Evolutionary conservation across 1,140 invertebrate species (phyloP).

Genomic region (Leptinotarsa lineolata): DNA sequence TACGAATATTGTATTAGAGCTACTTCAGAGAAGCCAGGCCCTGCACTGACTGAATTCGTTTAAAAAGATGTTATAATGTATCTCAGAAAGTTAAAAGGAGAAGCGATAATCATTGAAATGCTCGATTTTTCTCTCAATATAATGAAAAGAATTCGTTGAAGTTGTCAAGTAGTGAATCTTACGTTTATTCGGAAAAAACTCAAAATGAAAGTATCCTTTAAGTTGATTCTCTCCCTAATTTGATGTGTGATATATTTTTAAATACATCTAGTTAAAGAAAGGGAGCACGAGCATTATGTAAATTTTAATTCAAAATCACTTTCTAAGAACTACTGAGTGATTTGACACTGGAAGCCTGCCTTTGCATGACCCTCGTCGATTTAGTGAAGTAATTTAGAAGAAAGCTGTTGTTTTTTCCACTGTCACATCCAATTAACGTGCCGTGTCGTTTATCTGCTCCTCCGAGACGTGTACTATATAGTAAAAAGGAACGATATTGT

Average conservation of each 20-base stretch:
- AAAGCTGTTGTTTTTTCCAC: slow-evolving; percentile 27
- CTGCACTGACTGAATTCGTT: not conserved
- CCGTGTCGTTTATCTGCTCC: not conserved
- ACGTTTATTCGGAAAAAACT: too few species aligned
- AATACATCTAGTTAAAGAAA: slow-evolving; percentile 16
- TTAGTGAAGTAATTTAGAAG: slow-evolving; percentile 39
- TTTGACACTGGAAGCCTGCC: slow-evolving; percentile 5
- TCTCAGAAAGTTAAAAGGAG: not conserved
- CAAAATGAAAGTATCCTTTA: not conserved
- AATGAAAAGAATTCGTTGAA: too few species aligned
- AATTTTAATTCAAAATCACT: slow-evolving; percentile 25
- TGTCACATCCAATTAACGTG: slow-evolving; percentile 38
- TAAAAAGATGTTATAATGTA: not conserved
- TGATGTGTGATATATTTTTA: slow-evolving; percentile 21
- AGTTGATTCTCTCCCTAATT: slow-evolving; percentile 5
- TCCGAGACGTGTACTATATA: too few species aligned
- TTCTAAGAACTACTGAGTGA: slow-evolving; percentile 19
- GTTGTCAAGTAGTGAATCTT: too few species aligned
- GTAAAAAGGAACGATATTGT: too few species aligned
- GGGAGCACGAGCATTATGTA: slow-evolving; percentile 21
- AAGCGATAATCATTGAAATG: too few species aligned
- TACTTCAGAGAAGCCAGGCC: slow-evolving; percentile 29
- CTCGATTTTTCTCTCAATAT: too few species aligned
- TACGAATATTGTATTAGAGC: slow-evolving; percentile 47
- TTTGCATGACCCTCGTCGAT: slow-evolving; percentile 31